These are phyloP conservation scores for Ovis aries DNA, from an alignment of 2,113 vertebrate species.

Conservation along the genomic window DNA sequence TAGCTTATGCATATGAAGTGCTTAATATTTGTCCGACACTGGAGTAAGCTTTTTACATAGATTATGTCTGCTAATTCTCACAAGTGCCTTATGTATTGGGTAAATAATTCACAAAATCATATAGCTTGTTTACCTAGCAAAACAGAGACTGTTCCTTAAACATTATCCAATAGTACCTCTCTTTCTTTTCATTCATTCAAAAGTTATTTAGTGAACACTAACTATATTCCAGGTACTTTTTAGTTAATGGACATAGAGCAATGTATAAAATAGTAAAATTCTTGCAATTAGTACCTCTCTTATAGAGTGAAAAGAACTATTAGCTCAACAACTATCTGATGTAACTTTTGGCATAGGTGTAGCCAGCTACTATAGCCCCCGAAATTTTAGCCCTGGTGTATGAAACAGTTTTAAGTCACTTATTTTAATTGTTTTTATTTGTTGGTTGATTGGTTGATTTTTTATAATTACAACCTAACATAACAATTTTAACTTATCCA, in stretches of 20 bases:
- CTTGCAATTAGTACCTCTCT: not conserved
- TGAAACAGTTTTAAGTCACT: not conserved
- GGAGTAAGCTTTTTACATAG: not conserved
- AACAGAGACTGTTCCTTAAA: not conserved
- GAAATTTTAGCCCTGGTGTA: not conserved
- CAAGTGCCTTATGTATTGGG: not conserved
- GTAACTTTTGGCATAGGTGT: not conserved
- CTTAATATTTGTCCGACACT: not conserved
- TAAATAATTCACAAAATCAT: not conserved
- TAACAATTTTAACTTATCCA: not conserved
- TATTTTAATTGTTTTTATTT: slow-evolving; percentile 7
- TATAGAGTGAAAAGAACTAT: not conserved
- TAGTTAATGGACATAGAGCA: not conserved
- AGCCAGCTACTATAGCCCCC: not conserved
- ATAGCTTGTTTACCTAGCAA: not conserved
- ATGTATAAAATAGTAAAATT: not conserved
- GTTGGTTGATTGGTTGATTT: not conserved
- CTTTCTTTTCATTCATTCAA: not conserved
- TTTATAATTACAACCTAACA: not conserved
- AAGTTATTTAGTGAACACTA: not conserved
- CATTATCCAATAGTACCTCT: fast-evolving
- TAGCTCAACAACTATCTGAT: not conserved
- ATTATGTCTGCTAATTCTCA: not conserved
- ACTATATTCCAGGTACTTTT: not conserved
- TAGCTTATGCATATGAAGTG: not conserved